Evolutionary conservation across 92 coral and sea anemone species (phyloP).

Genomic region (Bergia puertoricense): DNA sequence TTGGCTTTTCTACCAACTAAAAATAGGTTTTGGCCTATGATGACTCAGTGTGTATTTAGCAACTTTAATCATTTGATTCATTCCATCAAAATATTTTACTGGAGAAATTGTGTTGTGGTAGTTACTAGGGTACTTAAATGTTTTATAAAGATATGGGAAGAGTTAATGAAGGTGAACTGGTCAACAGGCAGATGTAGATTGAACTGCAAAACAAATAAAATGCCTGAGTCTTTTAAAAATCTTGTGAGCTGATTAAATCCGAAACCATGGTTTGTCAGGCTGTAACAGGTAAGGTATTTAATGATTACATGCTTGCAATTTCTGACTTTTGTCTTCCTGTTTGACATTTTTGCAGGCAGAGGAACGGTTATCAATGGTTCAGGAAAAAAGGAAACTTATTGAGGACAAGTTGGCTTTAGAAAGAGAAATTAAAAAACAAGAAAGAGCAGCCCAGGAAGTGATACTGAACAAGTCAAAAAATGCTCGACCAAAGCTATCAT

Average conservation of each 20-base stretch:
- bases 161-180: neutral
- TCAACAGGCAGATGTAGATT: neutral
- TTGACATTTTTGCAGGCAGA: constrained; percentile 78
- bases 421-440: constrained; percentile 93
- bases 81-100: too few relatives aligned
- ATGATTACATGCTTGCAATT: neutral
- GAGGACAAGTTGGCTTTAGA: constrained; percentile 84
- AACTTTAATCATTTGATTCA: too few relatives aligned
- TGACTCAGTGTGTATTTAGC: too few relatives aligned
- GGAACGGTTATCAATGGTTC: constrained; percentile 93
- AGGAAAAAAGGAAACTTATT: constrained; percentile 82
- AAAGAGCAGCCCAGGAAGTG: constrained; percentile 91
- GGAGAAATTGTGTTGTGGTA: neutral
- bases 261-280: neutral
- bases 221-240: neutral
- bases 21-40: too few relatives aligned
- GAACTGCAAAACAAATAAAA: too few relatives aligned
- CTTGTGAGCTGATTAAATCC: neutral
- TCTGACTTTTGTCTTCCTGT: constrained; percentile 1
- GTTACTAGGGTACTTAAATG: too few relatives aligned
- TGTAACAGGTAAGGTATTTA: neutral
- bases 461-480: constrained; percentile 91
- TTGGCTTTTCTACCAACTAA: neutral
- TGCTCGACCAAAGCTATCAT: constrained; percentile 84
- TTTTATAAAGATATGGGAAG: too few relatives aligned